A percentile compares a stretch with the other conserved stretches of the same genome.
Conservation (phyloP, 2,888 invertebrate species). For the Ornithoptera alexandrae region DNA sequence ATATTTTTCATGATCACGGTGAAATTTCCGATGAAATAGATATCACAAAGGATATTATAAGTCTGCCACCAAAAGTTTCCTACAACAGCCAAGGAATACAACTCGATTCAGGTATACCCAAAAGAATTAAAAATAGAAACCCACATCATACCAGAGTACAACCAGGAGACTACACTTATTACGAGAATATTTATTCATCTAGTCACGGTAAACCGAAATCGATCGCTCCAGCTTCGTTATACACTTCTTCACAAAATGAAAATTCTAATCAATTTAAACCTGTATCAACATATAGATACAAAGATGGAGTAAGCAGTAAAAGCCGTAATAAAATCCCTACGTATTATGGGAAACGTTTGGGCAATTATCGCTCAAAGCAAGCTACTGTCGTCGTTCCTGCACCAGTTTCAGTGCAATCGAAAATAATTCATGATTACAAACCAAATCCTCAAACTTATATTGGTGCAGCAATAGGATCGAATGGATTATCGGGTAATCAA, state of each 20-base stretch:
- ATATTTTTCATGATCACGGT: slow-evolving; percentile 74
- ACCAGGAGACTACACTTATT: slow-evolving; percentile 61
- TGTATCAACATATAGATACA: slow-evolving; percentile 53
- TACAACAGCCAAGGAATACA: slow-evolving; percentile 65
- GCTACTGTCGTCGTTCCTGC: slow-evolving; percentile 48
- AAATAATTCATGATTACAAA: slow-evolving; percentile 66
- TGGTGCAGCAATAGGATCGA: slow-evolving; percentile 38
- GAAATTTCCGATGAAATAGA: slow-evolving; percentile 64
- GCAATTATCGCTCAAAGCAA: slow-evolving; percentile 46
- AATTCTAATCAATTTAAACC: slow-evolving; percentile 54
- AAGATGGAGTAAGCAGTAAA: slow-evolving; percentile 52
- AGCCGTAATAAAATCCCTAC: slow-evolving; percentile 44
- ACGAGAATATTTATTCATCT: slow-evolving; percentile 62
- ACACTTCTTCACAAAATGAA: slow-evolving; percentile 42
- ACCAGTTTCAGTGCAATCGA: slow-evolving; percentile 63
- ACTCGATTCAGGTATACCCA: slow-evolving; percentile 44
- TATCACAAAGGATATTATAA: slow-evolving; percentile 55
- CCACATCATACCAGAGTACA: slow-evolving; percentile 53
- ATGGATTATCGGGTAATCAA: slow-evolving; percentile 51
- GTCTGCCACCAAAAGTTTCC: slow-evolving; percentile 59
- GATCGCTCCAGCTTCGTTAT: slow-evolving; percentile 46
- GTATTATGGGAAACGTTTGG: slow-evolving; percentile 46
- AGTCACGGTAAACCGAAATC: slow-evolving; percentile 44
- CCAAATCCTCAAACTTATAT: slow-evolving; percentile 45
- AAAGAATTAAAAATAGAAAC: slow-evolving; percentile 52